These are phyloP conservation scores for Momotus momota DNA, from an alignment of 2,797 vertebrate genomes.

Conservation along the genomic window DNA sequence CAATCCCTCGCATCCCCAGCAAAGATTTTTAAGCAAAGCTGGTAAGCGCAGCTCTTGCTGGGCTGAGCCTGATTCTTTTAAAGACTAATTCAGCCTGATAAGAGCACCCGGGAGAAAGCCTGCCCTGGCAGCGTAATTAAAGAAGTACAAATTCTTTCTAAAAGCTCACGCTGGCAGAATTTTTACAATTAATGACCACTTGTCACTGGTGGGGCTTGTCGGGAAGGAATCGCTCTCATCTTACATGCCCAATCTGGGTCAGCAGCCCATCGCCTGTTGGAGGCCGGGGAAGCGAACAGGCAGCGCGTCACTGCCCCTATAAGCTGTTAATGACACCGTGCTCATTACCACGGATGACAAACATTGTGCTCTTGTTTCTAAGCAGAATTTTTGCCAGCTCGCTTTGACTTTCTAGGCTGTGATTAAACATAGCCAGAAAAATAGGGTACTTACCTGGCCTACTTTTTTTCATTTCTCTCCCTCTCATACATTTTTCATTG, in stretches of 20 bases:
- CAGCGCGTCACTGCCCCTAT: neutral
- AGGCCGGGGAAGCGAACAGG: neutral
- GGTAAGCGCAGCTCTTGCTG: neutral
- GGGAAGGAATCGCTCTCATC: neutral
- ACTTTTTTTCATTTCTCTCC: neutral
- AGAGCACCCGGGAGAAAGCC: neutral
- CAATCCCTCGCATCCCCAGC: neutral
- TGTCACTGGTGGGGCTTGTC: neutral
- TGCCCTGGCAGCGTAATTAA: conserved; percentile 4
- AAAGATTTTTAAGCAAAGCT: neutral
- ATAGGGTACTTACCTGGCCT: conserved; percentile 15
- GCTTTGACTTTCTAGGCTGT: conserved; percentile 12
- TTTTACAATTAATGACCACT: conserved; percentile 48
- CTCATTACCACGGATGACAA: neutral
- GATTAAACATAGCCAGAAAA: conserved; percentile 12
- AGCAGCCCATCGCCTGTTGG: neutral
- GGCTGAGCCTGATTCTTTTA: neutral
- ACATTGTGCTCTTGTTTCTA: neutral
- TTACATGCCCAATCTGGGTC: neutral
- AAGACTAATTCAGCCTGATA: conserved; percentile 28
- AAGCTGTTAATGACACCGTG: conserved; percentile 36
- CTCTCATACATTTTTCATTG: neutral
- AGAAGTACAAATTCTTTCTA: conserved; percentile 50
- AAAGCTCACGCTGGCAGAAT: conserved; percentile 47
- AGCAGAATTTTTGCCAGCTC: conserved; percentile 6